Evolutionary conservation across 2,888 invertebrate genomes (phyloP), one percentile per base, ranked within the genome.

Genomic region (Himalopsyche tibetana): DNA sequence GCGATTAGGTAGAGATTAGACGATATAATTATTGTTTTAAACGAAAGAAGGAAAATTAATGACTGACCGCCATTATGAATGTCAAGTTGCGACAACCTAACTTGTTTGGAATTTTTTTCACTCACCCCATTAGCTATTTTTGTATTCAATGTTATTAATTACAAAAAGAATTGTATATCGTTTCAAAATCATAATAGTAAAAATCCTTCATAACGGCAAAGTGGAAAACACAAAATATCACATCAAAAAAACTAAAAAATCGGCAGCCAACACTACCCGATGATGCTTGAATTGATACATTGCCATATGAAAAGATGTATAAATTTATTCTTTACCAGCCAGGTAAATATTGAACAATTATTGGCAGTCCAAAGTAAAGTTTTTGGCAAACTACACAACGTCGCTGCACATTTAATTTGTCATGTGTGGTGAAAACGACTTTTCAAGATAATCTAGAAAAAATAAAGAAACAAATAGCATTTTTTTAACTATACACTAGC

Each of bases 11-110:
- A 11, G 28, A 63, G n/a, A 63, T 19, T 28, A 69, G 5, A 45
- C 63, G 19, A 40, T 69, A 63, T 11, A 69, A 63, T 19, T 38
- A 42, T 17, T 42, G 69, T 83, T 83, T 83, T 45, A 82, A 55
- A 28, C 28, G 63, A 51, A 45, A 84, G 51, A 80, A 80, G 55
- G 42, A 55, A 84, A 45, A 81, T 87, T 85, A 85, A 85, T 85
- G 85, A 87, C 90, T 91, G 92, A 93, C 93, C 93, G 93, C 93
- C 93, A 93, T 93, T 93, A 91, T 93, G 93, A 92, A 92, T 91
- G 91, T 92, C 91, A 92, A 92, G 91, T 92, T 91, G 90, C 90
- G 91, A 90, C 90, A 91, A 90, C 89, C 82, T 89, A 91, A 92
- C 93, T 93, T 92, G 93, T 93, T 93, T 92, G 92, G 92, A 91